Percentiles rank a stretch among this genome's conserved stretches.
Evolutionary conservation across 2,888 invertebrate genomes (phyloP).

Genomic region (Xestia ashworthii): DNA sequence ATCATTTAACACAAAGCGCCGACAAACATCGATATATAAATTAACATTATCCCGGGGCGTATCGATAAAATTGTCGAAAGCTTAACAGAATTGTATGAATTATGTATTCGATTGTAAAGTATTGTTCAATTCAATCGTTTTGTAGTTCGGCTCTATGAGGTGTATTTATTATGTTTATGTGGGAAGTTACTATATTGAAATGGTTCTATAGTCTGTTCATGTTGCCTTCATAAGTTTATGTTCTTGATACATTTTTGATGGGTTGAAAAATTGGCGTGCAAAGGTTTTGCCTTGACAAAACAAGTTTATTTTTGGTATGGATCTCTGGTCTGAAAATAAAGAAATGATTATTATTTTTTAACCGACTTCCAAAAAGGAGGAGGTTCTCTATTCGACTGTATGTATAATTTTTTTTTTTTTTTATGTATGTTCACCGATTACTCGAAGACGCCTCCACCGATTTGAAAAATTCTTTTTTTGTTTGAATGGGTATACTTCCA

Average conservation of each 20-base stretch:
- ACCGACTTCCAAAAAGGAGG: too few species aligned
- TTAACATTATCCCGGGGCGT: constrained; percentile 70
- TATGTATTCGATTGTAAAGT: constrained; percentile 70
- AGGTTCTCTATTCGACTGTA: too few species aligned
- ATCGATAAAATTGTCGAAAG: constrained; percentile 71
- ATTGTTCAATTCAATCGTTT: constrained; percentile 66
- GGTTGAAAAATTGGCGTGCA: background rate
- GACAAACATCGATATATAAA: constrained; percentile 70
- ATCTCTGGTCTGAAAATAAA: too few species aligned
- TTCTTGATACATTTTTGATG: background rate
- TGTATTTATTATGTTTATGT: constrained; percentile 58
- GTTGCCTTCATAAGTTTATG: background rate
- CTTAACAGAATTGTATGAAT: constrained; percentile 71
- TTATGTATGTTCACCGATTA: too few species aligned
- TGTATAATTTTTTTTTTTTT: too few species aligned
- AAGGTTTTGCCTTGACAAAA: background rate
- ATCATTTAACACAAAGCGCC: constrained; percentile 70
- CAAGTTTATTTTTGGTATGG: too few species aligned
- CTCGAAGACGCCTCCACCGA: too few species aligned
- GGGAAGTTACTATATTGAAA: constrained; percentile 38
- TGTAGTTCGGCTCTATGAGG: constrained; percentile 59
- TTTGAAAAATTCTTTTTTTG: too few species aligned
- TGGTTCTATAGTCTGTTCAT: constrained; percentile 5
- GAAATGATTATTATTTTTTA: too few species aligned
- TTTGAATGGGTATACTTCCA: too few species aligned